Percentiles rank a stretch among this genome's conserved stretches.
Conservation (phyloP, 2,888 invertebrate genomes). For the Ametastegia equiseti region DNA sequence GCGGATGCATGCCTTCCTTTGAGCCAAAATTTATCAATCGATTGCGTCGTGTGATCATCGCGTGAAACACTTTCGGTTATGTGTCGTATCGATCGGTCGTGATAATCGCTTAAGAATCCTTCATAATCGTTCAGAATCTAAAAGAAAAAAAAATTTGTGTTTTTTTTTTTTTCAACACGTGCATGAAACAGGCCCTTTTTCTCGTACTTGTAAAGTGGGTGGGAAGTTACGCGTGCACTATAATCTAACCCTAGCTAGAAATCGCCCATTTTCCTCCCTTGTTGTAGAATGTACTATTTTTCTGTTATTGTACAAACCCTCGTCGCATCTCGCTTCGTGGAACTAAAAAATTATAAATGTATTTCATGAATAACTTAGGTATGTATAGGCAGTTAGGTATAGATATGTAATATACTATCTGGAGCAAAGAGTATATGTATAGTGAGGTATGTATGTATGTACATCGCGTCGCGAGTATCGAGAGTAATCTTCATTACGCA, state of each 20-base stretch:
- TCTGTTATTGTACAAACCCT: neutral
- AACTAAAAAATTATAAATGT: too few relatives aligned
- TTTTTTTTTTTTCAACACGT: too few relatives aligned
- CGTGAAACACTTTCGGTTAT: neutral
- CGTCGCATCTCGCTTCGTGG: too few relatives aligned
- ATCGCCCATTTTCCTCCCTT: too few relatives aligned
- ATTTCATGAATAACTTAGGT: constrained; percentile 9
- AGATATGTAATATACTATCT: neutral
- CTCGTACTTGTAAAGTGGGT: too few relatives aligned
- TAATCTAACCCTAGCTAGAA: too few relatives aligned
- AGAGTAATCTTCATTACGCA: constrained; percentile 34
- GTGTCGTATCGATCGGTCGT: constrained; percentile 46
- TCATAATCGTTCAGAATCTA: constrained; percentile 67
- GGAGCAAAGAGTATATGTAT: neutral
- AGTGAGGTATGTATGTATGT: neutral
- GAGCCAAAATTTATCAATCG: neutral
- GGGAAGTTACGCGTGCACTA: too few relatives aligned
- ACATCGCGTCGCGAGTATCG: constrained; percentile 32
- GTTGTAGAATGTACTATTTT: neutral
- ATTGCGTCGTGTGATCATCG: too few relatives aligned
- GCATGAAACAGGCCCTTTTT: too few relatives aligned
- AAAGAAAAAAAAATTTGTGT: neutral
- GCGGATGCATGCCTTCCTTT: neutral
- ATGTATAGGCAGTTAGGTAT: neutral
- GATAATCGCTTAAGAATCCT: constrained; percentile 62